These are phyloP conservation scores for Neoaliturus tenellus DNA, from an alignment of 2,888 invertebrate species.

Conservation along the genomic window DNA sequence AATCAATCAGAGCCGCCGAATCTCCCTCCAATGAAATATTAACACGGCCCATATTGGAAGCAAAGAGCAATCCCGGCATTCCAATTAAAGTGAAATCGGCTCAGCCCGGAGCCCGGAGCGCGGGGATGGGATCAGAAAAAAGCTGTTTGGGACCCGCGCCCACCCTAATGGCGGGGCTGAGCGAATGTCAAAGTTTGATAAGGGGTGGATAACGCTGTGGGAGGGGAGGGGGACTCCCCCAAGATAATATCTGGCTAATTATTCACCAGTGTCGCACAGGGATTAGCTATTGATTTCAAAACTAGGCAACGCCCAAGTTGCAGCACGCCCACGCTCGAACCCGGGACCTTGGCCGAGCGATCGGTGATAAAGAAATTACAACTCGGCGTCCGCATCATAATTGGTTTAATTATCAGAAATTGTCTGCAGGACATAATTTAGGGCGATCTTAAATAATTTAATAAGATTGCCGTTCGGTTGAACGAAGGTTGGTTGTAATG, in stretches of 20 bases:
- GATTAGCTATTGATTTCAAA: constrained; percentile 33
- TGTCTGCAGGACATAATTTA: background rate
- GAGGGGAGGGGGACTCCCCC: background rate
- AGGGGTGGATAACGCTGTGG: background rate
- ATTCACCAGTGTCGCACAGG: background rate
- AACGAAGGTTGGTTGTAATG: background rate
- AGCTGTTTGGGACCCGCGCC: background rate
- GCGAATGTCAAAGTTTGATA: constrained; percentile 22
- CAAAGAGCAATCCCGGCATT: background rate
- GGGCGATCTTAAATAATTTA: background rate
- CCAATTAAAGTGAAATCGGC: constrained; percentile 14
- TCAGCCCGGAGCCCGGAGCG: background rate
- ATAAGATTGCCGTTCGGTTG: background rate
- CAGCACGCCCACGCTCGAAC: background rate
- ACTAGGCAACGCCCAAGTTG: constrained; percentile 39
- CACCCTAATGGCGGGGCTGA: background rate
- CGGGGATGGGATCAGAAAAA: background rate
- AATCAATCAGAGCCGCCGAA: background rate
- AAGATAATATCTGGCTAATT: constrained; percentile 12
- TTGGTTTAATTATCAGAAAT: background rate
- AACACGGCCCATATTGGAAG: background rate
- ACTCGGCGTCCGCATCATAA: background rate
- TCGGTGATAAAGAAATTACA: constrained; percentile 2
- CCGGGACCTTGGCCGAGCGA: background rate
- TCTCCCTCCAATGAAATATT: constrained; percentile 1